Conservation (phyloP, 2,797 vertebrate species). For the Cephalopachus bancanus region DNA sequence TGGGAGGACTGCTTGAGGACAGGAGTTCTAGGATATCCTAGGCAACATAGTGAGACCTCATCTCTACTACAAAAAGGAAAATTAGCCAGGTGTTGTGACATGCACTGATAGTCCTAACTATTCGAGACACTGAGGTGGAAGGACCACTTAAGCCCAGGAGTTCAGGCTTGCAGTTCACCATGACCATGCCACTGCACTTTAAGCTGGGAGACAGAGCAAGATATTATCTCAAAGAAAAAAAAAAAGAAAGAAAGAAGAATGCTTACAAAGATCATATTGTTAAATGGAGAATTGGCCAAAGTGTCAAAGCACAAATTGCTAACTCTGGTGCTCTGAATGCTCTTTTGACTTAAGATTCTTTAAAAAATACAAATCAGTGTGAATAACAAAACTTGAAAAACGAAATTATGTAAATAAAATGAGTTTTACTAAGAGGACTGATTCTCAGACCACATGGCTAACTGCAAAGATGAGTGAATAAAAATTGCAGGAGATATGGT, state of each 20-base stretch:
- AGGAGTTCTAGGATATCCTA: too few species aligned
- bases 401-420: constrained; percentile 30
- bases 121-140: too few species aligned
- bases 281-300: not conserved
- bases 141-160: too few species aligned
- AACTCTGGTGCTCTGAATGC: not conserved
- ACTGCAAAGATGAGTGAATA: not conserved
- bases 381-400: constrained; percentile 24
- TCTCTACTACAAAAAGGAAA: too few species aligned
- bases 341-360: not conserved
- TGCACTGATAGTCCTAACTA: too few species aligned
- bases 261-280: constrained; percentile 11
- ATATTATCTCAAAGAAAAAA: too few species aligned
- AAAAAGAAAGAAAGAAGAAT: not conserved
- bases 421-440: not conserved
- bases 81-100: too few species aligned
- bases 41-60: too few species aligned
- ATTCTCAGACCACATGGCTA: not conserved
- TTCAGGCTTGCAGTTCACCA: too few species aligned
- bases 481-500: not conserved
- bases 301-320: not conserved
- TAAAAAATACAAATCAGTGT: not conserved
- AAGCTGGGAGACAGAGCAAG: too few species aligned
- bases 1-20: too few species aligned
- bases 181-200: too few species aligned